phyloP scores from a whole-genome alignment of 92 coral and sea anemone genomes.

The Palythoa grandiflora region DNA sequence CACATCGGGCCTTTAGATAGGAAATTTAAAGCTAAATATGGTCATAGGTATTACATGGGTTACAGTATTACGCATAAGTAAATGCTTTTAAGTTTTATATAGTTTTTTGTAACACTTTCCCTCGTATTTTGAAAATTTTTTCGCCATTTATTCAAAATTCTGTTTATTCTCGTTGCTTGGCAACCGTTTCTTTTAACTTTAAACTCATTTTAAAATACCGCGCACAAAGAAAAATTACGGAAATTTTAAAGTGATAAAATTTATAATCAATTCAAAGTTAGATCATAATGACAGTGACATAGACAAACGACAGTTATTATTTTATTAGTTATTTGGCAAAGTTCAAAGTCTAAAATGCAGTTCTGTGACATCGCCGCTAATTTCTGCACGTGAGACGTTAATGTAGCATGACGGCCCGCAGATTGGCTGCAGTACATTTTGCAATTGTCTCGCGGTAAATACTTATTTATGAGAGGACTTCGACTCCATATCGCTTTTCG shows the following conservation, averaged over 20 bases:
- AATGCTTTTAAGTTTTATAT: background rate
- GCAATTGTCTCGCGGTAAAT: constrained; percentile 18
- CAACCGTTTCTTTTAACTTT: background rate
- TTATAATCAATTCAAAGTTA: background rate
- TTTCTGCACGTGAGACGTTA: background rate
- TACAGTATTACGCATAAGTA: too few relatives aligned
- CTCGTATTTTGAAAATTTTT: background rate
- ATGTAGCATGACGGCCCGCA: constrained; percentile 7
- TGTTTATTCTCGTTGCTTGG: constrained; percentile 20
- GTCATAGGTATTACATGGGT: too few relatives aligned
- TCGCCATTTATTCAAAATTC: background rate
- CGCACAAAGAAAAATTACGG: background rate
- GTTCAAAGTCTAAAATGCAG: background rate
- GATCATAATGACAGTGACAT: background rate
- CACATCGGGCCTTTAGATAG: too few relatives aligned
- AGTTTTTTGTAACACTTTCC: background rate
- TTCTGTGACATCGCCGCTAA: background rate
- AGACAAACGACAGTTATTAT: background rate
- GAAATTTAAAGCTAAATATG: too few relatives aligned
- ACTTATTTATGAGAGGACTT: background rate
- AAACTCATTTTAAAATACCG: background rate
- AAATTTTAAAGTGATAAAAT: background rate
- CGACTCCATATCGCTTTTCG: constrained; percentile 4
- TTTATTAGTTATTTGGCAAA: background rate
- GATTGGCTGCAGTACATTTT: background rate